phyloP scores from a whole-genome alignment of 23 tunicate species.

The Phallusia fumigata region DNA sequence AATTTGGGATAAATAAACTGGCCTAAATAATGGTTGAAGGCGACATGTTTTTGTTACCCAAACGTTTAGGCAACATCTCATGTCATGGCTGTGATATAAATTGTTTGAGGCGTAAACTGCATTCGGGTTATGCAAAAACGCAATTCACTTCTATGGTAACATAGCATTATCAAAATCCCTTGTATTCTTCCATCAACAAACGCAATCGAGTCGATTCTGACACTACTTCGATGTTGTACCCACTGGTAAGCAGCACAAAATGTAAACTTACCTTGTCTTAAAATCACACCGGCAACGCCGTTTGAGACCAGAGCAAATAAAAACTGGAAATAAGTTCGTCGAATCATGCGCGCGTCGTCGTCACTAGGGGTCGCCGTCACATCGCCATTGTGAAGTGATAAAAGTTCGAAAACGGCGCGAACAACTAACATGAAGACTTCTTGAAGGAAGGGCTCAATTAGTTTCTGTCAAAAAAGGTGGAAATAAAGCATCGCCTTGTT shows the following conservation, averaged over 20 bases:
- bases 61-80: too few relatives aligned
- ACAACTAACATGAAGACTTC: conserved; percentile 92
- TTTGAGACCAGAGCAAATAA: conserved; percentile 67
- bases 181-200: too few relatives aligned
- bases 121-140: too few relatives aligned
- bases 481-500: neutral
- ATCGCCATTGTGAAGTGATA: conserved; percentile 56
- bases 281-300: conserved; percentile 65
- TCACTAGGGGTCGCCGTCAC: neutral
- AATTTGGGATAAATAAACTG: too few relatives aligned
- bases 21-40: too few relatives aligned
- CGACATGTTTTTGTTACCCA: too few relatives aligned
- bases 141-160: too few relatives aligned
- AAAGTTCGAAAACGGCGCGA: conserved; percentile 61
- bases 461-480: conserved; percentile 22
- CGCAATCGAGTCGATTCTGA: too few relatives aligned
- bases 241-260: too few relatives aligned
- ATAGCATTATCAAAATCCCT: too few relatives aligned
- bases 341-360: conserved; percentile 53
- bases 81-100: too few relatives aligned
- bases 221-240: neutral
- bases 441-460: conserved; percentile 68
- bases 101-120: too few relatives aligned
- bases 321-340: conserved; percentile 84
- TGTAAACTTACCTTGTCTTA: conserved; percentile 43